These are phyloP conservation scores for Zosterops japonicus DNA, from an alignment of 2,113 vertebrate genomes.

Conservation along the genomic window DNA sequence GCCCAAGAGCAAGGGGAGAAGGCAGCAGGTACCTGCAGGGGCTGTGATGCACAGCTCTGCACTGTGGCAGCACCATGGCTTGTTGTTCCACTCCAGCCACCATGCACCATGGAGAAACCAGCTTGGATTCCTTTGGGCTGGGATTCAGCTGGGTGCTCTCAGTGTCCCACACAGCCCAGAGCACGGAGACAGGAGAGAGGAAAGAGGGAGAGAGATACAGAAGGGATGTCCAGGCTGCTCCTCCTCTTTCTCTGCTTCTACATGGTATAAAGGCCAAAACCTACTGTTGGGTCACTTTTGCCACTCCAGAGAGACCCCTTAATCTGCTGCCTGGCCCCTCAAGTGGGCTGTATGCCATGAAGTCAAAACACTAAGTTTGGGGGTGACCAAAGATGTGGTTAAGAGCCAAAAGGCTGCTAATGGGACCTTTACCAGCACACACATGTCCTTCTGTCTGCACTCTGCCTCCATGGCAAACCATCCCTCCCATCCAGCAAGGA, in stretches of 20 bases:
- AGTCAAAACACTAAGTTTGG: not conserved
- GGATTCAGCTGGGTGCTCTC: not conserved
- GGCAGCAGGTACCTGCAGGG: not conserved
- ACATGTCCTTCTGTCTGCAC: rapidly evolving
- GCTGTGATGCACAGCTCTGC: not conserved
- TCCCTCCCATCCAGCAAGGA: not conserved
- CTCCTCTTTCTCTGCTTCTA: not conserved
- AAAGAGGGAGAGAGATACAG: not conserved
- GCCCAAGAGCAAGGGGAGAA: not conserved
- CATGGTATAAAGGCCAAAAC: not conserved
- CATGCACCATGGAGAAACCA: not conserved
- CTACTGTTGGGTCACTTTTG: not conserved
- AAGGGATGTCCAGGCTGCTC: not conserved
- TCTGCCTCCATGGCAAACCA: not conserved
- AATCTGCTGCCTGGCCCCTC: not conserved
- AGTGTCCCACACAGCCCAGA: rapidly evolving
- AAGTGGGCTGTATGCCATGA: not conserved
- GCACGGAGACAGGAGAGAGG: not conserved
- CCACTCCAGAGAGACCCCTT: not conserved
- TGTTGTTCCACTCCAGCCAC: not conserved
- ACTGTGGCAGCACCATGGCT: not conserved
- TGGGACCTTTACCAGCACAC: not conserved
- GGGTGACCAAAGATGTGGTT: not conserved
- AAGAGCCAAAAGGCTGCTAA: not conserved
- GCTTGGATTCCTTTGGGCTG: not conserved